Conservation (phyloP, 2,888 invertebrate species). For the Myopa testacea region DNA sequence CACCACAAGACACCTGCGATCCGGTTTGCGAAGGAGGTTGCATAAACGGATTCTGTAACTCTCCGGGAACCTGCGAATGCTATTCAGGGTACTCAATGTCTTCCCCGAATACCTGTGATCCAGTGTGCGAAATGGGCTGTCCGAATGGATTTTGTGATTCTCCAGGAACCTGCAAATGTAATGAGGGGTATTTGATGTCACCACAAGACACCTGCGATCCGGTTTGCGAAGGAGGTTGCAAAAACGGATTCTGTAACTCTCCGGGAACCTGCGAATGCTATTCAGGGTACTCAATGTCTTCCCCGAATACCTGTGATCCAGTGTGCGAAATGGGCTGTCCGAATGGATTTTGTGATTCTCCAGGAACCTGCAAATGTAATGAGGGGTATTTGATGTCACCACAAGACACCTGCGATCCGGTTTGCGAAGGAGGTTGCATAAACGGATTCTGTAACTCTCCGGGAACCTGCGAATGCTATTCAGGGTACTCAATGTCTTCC, state of each 20-base stretch:
- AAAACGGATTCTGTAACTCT: constrained; percentile 57
- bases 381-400: constrained; percentile 45
- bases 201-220: constrained; percentile 47
- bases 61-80: constrained; percentile 55
- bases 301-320: constrained; percentile 39
- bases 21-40: constrained; percentile 47
- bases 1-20: constrained; percentile 40
- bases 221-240: constrained; percentile 45
- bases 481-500: constrained; percentile 55
- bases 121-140: constrained; percentile 70
- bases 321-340: constrained; percentile 52
- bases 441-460: constrained; percentile 61
- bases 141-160: constrained; percentile 76
- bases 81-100: constrained; percentile 31
- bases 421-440: constrained; percentile 48
- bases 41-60: constrained; percentile 58
- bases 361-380: constrained; percentile 51
- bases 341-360: constrained; percentile 63
- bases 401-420: constrained; percentile 44
- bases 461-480: constrained; percentile 54
- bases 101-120: constrained; percentile 20
- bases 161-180: constrained; percentile 78
- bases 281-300: constrained; percentile 25
- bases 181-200: constrained; percentile 70
- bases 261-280: constrained; percentile 54